Evolutionary conservation across 37 sponge, comb jelly and placozoan species (phyloP), one percentile per base, ranked within the genome.

Genomic region (Chondrosia reniformis): DNA sequence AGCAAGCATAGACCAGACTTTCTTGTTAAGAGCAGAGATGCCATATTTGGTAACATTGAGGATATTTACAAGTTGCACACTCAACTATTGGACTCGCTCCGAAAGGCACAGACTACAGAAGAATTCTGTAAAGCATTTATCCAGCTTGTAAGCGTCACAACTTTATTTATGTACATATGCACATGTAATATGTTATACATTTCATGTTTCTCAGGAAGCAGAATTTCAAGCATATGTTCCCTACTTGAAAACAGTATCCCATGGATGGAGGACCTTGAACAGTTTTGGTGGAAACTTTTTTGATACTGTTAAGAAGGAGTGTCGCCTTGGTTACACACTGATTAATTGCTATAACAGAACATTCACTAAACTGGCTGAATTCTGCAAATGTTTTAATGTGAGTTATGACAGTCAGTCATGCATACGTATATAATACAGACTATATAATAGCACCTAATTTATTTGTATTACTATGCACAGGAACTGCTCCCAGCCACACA

Each of bases 221-320:
- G 67, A 66, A 21, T 33, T 66, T 6, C 33, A 39, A 19, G 38
- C 36, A 19, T 88, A 88, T 46, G 41, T 82, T 33, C 69, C 79
- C 33, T 83, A 56, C 80, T 37, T 88, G 45, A 24, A 27, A 3
- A 66, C 64, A n/a, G 38, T 83, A 55, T 59, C 67, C 38, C 66
- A 33, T 28, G 84, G 88, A n/a, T 54, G 73, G 65, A 57, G 69
- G 46, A 36, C 81, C 31, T 76, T 89, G 46, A 24, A 76, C 2
- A 39, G 64, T 21, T 89, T 76, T 43, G 89, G 89, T 17, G 89
- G 89, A 4, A 67, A 77, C 27, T 89, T 89, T 79, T 89, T 89
- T 42, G 41, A 67, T 12, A 17, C 32, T 66, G 67, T 66, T 36
- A 22, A 32, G 39, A 31, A 36, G 7, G 7, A 31, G 39, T 36